Conservation (phyloP, 2,797 vertebrate species). For the Gymnopithys bicolor region DNA sequence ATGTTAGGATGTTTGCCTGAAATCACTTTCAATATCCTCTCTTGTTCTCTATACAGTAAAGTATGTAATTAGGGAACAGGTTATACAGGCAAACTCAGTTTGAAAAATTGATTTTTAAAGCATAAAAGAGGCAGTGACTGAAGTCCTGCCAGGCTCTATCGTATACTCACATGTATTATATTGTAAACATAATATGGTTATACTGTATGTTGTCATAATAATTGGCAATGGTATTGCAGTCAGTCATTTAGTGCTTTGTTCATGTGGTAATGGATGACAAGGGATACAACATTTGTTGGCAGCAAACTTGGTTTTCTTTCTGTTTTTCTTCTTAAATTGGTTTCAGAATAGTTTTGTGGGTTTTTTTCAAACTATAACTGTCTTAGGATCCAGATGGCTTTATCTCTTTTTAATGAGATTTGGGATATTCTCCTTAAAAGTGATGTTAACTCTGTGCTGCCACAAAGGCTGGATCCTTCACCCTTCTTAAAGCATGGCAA, state of each 20-base stretch:
- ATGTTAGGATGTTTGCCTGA: constrained; percentile 21
- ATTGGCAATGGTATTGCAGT: constrained; percentile 31
- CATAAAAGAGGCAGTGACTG: constrained; percentile 54
- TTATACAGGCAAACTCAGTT: background rate
- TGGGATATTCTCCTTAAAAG: background rate
- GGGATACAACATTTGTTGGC: constrained; percentile 25
- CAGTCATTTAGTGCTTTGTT: constrained; percentile 55
- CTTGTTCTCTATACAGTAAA: constrained; percentile 25
- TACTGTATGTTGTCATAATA: constrained; percentile 53
- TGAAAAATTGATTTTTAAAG: constrained; percentile 56
- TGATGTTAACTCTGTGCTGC: background rate
- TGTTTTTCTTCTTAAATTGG: constrained; percentile 28
- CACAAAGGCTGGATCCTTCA: background rate
- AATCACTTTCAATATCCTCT: constrained; percentile 38
- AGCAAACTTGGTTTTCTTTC: constrained; percentile 45
- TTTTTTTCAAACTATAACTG: background rate
- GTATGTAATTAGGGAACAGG: background rate
- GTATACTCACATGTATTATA: constrained; percentile 34
- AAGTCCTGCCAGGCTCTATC: constrained; percentile 47
- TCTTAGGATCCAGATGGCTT: constrained; percentile 33
- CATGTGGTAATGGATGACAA: constrained; percentile 40
- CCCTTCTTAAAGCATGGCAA: background rate
- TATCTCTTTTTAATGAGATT: constrained; percentile 51
- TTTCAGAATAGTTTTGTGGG: constrained; percentile 38
- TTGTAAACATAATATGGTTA: constrained; percentile 42